These are phyloP conservation scores for Dipodomys ordii DNA, from an alignment of 2,113 vertebrate species.

Conservation along the genomic window DNA sequence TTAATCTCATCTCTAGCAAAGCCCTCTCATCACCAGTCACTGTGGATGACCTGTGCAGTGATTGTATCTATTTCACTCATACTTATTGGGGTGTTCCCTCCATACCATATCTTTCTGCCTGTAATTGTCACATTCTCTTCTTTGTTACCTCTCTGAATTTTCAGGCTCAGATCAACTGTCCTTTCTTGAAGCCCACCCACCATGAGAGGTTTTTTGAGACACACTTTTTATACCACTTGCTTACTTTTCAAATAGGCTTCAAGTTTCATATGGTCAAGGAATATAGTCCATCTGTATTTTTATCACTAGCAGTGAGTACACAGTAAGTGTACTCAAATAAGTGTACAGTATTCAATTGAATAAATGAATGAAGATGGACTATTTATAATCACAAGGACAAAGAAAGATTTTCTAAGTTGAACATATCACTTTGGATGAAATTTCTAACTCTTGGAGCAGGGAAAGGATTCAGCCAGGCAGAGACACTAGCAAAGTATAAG, in stretches of 20 bases:
- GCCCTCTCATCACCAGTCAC: background rate
- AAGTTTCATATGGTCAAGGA: background rate
- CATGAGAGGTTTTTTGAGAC: background rate
- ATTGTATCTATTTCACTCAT: background rate
- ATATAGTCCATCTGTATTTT: background rate
- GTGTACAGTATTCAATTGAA: background rate
- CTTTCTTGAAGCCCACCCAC: background rate
- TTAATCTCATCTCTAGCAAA: background rate
- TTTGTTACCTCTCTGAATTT: background rate
- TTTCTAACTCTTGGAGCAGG: background rate
- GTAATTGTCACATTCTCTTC: background rate
- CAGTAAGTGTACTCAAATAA: background rate
- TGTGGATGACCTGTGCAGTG: background rate
- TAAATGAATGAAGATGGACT: background rate
- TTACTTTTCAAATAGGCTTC: background rate
- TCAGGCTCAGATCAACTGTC: background rate
- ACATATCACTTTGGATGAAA: background rate
- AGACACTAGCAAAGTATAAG: background rate
- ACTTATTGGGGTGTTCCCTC: background rate
- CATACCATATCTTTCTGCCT: background rate
- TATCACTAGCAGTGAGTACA: background rate
- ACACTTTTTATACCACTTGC: background rate
- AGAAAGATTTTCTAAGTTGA: background rate
- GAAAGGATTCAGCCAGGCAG: background rate
- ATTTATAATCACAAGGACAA: background rate